These are phyloP conservation scores for Hylaeus anthracinus DNA, from an alignment of 1,140 invertebrate genomes.

Conservation along the genomic window DNA sequence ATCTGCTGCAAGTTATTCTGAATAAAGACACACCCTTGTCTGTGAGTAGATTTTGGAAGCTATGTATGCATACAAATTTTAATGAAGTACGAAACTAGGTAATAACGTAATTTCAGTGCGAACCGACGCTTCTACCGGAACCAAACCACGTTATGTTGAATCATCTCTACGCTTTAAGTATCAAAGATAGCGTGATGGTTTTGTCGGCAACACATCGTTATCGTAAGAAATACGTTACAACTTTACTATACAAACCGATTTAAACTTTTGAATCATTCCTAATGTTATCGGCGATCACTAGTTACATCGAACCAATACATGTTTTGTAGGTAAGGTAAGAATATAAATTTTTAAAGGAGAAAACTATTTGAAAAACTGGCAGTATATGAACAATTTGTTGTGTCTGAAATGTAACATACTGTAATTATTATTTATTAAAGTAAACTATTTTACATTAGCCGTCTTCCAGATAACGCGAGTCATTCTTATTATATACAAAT, in stretches of 20 bases:
- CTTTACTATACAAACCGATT: conserved; percentile 99
- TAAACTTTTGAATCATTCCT: conserved; percentile 80
- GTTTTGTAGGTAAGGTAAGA: conserved; percentile 52
- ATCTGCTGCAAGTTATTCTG: conserved; percentile 98
- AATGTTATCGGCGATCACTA: conserved; percentile 34
- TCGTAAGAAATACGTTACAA: conserved; percentile 99
- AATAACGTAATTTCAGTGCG: conserved; percentile 86
- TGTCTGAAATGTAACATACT: conserved; percentile 72
- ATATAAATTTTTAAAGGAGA: conserved; percentile 28
- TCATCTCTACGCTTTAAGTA: conserved; percentile 99
- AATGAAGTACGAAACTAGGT: conserved; percentile 7
- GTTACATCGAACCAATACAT: conserved; percentile 28
- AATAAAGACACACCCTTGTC: conserved; percentile 98
- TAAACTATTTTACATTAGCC: conserved; percentile 63
- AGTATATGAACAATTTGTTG: conserved; percentile 55
- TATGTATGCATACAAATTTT: conserved; percentile 1
- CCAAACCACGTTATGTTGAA: conserved; percentile 99
- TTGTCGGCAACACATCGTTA: conserved; percentile 98
- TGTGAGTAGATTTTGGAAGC: conserved; percentile 83
- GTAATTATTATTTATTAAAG: conserved; percentile 75
- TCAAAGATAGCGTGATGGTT: conserved; percentile 99
- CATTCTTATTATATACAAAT: conserved; percentile 8
- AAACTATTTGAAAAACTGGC: conserved; percentile 25
- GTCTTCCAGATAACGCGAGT: conserved; percentile 9
- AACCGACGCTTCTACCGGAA: conserved; percentile 98